Evolutionary conservation across 2,888 invertebrate genomes (phyloP), one percentile per base, ranked within the genome.

Genomic region (Osmoderma eremita): DNA sequence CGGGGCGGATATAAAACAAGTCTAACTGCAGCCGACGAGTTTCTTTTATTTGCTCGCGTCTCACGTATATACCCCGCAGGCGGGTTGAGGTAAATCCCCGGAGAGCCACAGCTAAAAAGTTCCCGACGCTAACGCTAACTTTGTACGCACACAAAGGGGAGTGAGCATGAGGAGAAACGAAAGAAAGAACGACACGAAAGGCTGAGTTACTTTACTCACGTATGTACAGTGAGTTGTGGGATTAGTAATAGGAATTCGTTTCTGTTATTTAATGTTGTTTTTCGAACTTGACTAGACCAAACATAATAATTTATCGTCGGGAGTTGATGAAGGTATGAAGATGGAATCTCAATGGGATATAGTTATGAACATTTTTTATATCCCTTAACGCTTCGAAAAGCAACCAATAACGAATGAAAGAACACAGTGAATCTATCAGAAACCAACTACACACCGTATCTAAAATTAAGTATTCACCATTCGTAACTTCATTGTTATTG

Each of bases 101-200:
- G 77, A 73, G 77, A 78, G 72, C 72, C 72, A 17, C 72, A 73
- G 77, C 77, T 78, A 78, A 78, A 78, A 79, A 79, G 78, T 79
- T 79, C 76, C 77, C 73, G 72, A 75, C 78, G 76, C 76, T 76
- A 78, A 78, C 78, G 78, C 76, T 76, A 78, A 78, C 78, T 78
- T 78, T 74, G 75, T 76, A 75, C 72, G 75, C 76, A 75, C 77
- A 78, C 78, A 78, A 77, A 77, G 76, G 75, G 75, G n/a, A n/a
- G n/a, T n/a, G n/a, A 77, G 75, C 73, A 71, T 72, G 76, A 70
- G 65, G 73, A 72, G 71, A 71, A 73, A 72, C 66, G 71, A 62
- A 61, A 54, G 69, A 45, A 38, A 42, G 64, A 58, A 15, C 41
- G 50, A 56, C 24, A 15, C 42, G 24, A 61, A 49, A n/a, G 41